phyloP scores from a whole-genome alignment of 2,888 invertebrate genomes.

The Cheilosia vernalis region DNA sequence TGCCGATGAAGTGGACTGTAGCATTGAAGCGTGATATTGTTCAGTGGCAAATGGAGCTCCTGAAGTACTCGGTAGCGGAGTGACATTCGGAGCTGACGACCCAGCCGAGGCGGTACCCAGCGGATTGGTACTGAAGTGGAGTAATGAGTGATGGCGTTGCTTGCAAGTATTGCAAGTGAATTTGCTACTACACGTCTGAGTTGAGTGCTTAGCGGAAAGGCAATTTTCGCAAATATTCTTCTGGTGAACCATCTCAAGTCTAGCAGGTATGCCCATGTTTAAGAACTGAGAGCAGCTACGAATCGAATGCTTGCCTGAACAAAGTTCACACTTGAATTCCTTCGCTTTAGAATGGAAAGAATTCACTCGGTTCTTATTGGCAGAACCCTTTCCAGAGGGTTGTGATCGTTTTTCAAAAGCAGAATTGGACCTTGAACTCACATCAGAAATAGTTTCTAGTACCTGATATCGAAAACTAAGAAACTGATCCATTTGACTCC shows the following conservation, averaged over 20 bases:
- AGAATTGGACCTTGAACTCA: not conserved
- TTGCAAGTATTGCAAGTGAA: constrained; percentile 5
- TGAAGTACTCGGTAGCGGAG: not conserved
- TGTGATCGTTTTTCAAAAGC: not conserved
- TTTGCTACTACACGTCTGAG: not conserved
- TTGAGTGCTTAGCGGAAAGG: not conserved
- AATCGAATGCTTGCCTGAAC: not conserved
- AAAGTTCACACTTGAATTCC: not conserved
- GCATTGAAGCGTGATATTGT: not conserved
- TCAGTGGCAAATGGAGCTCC: not conserved
- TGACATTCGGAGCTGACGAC: not conserved
- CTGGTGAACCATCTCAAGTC: not conserved
- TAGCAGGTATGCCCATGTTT: not conserved
- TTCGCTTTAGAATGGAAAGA: not conserved
- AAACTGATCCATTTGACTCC: not conserved
- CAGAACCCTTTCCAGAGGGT: not conserved
- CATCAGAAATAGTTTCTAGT: constrained; percentile 2
- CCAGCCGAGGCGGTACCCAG: not conserved
- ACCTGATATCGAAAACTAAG: not conserved
- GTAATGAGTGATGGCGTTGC: not conserved
- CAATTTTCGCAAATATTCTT: not conserved
- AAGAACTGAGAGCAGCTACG: not conserved
- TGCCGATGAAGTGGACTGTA: constrained; percentile 26
- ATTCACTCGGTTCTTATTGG: not conserved
- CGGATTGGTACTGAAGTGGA: not conserved